Evolutionary conservation across 2,797 vertebrate species (phyloP).

Genomic region (Falco peregrinus): DNA sequence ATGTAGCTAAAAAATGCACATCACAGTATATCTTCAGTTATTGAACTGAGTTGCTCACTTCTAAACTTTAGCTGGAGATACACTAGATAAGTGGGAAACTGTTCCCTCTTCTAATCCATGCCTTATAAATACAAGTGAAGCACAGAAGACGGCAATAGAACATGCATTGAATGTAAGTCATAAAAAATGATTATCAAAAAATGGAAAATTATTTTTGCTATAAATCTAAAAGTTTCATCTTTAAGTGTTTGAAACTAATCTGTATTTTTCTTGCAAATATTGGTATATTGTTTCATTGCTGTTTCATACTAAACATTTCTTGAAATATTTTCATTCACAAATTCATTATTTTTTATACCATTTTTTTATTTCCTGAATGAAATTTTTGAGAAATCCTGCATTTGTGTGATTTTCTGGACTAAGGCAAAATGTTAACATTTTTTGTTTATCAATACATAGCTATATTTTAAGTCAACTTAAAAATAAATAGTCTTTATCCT

Average conservation of each 20-base stretch:
- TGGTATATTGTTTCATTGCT: background rate
- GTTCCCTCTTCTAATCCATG: background rate
- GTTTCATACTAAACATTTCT: background rate
- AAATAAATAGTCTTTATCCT: background rate
- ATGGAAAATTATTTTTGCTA: background rate
- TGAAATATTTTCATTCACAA: background rate
- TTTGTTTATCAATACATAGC: background rate
- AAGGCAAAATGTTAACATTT: background rate
- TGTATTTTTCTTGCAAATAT: background rate
- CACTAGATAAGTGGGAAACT: background rate
- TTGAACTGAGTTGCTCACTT: background rate
- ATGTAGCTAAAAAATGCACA: background rate
- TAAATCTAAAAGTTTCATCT: background rate
- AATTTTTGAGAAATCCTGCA: background rate
- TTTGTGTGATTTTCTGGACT: background rate
- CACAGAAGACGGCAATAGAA: background rate
- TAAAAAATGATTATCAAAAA: background rate
- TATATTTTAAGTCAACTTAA: background rate
- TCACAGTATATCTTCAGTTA: background rate
- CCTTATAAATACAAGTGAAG: background rate
- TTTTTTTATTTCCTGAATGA: background rate
- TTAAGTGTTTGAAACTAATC: background rate
- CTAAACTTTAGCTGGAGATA: background rate
- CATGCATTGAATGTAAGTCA: accelerated
- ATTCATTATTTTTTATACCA: background rate